phyloP scores from a whole-genome alignment of 2,113 vertebrate genomes.

The Cyanoderma ruficeps region DNA sequence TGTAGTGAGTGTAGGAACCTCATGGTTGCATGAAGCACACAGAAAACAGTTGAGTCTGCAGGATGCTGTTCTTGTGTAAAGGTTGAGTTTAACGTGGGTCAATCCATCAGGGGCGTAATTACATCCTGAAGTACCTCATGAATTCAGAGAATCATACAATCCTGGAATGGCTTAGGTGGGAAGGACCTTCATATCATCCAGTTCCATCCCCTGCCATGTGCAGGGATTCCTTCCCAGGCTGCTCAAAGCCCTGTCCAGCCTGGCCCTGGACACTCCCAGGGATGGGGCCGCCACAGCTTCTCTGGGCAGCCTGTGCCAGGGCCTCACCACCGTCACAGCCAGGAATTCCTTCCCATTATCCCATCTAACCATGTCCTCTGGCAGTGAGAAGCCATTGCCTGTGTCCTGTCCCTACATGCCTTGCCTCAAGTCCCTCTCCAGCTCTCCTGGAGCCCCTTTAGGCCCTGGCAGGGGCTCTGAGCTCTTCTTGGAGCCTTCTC shows the following conservation, averaged over 20 bases:
- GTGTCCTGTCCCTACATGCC: neutral
- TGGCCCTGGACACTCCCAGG: fast-evolving
- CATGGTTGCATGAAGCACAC: fast-evolving
- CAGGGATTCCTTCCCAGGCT: neutral
- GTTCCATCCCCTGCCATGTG: fast-evolving
- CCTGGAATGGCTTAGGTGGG: neutral
- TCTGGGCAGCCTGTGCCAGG: neutral
- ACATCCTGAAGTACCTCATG: neutral
- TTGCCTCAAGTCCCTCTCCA: neutral
- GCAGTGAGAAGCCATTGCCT: neutral
- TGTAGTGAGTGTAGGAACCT: neutral
- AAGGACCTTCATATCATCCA: neutral
- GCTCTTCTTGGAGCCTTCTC: neutral
- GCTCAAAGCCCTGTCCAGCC: fast-evolving
- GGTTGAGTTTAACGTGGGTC: neutral
- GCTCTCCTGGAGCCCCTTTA: neutral
- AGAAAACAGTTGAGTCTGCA: neutral
- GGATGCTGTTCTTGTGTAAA: neutral
- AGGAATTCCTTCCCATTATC: neutral
- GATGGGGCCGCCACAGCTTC: neutral
- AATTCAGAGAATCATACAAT: neutral
- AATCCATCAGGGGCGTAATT: neutral
- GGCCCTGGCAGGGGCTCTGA: neutral
- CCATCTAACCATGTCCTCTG: neutral
- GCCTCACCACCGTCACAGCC: neutral